Evolutionary conservation across 2,797 vertebrate genomes (phyloP), one percentile per base, ranked within the genome.

Genomic region (Anguilla anguilla): DNA sequence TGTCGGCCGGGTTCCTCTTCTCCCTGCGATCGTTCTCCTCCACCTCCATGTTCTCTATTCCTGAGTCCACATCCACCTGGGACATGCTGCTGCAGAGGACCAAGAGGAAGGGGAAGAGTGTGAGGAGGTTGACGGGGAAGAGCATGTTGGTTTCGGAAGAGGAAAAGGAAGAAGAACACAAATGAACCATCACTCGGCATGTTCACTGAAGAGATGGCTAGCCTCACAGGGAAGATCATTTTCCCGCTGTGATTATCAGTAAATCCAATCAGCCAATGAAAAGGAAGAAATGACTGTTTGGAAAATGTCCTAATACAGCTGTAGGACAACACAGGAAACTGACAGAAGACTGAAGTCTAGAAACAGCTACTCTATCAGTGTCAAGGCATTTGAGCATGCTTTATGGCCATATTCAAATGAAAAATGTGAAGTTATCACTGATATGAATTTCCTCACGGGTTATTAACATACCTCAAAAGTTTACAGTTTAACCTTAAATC

Each of bases 41-140:
- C 0, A 99, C 99, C 92, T 99, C 99, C 99, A 99, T 99, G 92
- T 99, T 99, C 94, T 99, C 99, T 88, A 99, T 99, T 93, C 99
- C 99, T 92, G 99, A 99, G 97, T 99, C 99, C 95, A 99, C 98
- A 93, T 99, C 99, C 94, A 99, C 98, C 97, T 99, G 99, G 96
- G 98, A 99, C 97, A 99, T 98, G 93, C 99, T 99, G 93, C 53
- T 57, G 28, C 51, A 55, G 49, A 25, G 85, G 87, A 94, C 91
- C 86, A 0, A 90, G n/a, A 94, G 88, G 91, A 0, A 91, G 92
- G 79, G 88, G 53, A 0, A 31, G 51, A 85, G 13, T 28, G n/a
- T 28, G 31, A 77, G 35, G 72, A 77, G 19, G 69, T 3, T 13
- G 31, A 74, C 3, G 72, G 15, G 72, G 15, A 3, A 74, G 67